A percentile compares a stretch with the other conserved stretches of the same genome.
phyloP scores from a whole-genome alignment of 2,797 vertebrate genomes.

The Oreochromis mossambicus region DNA sequence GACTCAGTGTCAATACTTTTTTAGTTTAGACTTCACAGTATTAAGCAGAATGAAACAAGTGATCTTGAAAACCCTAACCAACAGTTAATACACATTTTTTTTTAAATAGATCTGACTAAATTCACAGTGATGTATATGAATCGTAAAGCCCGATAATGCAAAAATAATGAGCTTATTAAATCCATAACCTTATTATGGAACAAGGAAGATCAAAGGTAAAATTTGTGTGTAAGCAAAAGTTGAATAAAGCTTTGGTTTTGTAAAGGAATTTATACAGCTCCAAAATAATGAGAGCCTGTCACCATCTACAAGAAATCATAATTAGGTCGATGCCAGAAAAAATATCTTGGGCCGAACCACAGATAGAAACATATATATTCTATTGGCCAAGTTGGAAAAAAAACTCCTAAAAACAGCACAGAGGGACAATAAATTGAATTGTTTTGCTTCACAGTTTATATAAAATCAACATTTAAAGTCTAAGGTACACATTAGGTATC shows the following conservation, averaged over 20 bases:
- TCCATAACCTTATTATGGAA: too few species aligned
- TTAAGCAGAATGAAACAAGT: too few species aligned
- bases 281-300: not conserved
- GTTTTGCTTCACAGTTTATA: fast-evolving
- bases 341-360: too few species aligned
- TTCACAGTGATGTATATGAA: too few species aligned
- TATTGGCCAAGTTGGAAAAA: not conserved
- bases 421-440: not conserved
- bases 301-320: not conserved
- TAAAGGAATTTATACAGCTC: not conserved
- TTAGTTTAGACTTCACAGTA: too few species aligned
- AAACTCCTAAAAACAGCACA: not conserved
- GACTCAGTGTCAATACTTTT: not conserved
- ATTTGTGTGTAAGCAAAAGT: not conserved
- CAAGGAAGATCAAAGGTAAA: too few species aligned
- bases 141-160: too few species aligned
- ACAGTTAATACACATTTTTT: too few species aligned
- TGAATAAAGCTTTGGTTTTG: not conserved
- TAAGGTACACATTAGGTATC: fast-evolving
- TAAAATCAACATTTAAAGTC: not conserved
- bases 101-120: too few species aligned
- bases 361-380: too few species aligned
- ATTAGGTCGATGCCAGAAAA: fast-evolving
- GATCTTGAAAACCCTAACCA: too few species aligned
- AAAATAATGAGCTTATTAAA: too few species aligned